Evolutionary conservation across 2,888 invertebrate genomes (phyloP).

Genomic region (Helicoverpa assulta): DNA sequence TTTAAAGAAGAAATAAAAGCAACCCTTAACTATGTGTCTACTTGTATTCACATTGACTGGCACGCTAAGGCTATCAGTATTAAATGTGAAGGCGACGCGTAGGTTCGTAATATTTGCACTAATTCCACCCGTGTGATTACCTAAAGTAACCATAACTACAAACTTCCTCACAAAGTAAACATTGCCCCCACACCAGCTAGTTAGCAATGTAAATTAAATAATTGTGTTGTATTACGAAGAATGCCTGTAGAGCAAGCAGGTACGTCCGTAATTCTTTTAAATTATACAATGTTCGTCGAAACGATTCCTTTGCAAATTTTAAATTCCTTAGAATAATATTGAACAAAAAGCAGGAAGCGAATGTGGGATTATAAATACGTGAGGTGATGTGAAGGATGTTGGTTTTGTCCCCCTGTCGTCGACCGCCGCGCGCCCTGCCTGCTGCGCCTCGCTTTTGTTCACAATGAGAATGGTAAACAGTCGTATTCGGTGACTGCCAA

Average conservation of each 20-base stretch:
- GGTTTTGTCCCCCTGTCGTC: constrained; percentile 79
- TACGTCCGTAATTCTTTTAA: constrained; percentile 53
- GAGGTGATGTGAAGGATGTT: constrained; percentile 85
- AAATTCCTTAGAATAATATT: constrained; percentile 80
- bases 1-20: not conserved
- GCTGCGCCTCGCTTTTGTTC: constrained; percentile 76
- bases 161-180: constrained; percentile 47
- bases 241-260: constrained; percentile 27
- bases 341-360: constrained; percentile 88
- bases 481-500: constrained; percentile 64
- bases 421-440: constrained; percentile 38
- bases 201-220: constrained; percentile 59
- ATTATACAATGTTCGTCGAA: constrained; percentile 63
- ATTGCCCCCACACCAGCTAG: constrained; percentile 36
- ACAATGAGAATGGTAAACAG: constrained; percentile 80
- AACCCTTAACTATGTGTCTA: too few relatives aligned
- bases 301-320: constrained; percentile 75
- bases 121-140: constrained; percentile 27
- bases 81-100: not conserved
- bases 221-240: constrained; percentile 42
- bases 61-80: not conserved
- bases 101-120: constrained; percentile 18
- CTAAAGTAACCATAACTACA: constrained; percentile 44
- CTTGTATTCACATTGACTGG: too few relatives aligned
- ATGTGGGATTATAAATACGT: constrained; percentile 88